Conservation (phyloP, 2,113 vertebrate genomes). For the Aspidoscelis tigris region DNA sequence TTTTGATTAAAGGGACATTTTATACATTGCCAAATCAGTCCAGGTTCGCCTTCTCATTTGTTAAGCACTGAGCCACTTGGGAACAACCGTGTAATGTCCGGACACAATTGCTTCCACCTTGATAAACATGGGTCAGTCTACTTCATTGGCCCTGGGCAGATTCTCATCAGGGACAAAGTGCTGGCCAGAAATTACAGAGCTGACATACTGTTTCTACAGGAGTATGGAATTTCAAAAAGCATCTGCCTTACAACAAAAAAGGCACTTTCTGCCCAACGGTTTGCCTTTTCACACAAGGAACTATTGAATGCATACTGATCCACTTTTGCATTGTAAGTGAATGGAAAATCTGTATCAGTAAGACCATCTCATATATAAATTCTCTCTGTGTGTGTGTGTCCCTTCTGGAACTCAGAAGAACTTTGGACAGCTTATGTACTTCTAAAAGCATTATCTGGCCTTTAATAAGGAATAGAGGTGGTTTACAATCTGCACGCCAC, state of each 20-base stretch:
- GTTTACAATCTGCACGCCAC: no score
- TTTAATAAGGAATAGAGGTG: no score
- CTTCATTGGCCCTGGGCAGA: neutral
- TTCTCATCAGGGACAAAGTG: neutral
- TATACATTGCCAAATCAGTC: neutral
- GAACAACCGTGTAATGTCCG: conserved; percentile 7
- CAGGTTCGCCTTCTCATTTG: neutral
- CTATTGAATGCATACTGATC: no score
- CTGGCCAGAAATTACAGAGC: conserved; percentile 6
- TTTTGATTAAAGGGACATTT: conserved; percentile 10
- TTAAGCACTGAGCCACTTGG: neutral
- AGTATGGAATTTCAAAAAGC: neutral
- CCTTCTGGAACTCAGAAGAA: no score
- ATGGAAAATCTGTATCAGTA: no score
- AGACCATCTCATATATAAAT: no score
- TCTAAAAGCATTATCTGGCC: no score
- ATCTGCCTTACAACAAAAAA: neutral
- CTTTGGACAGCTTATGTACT: no score
- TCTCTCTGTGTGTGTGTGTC: no score
- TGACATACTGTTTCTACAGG: neutral
- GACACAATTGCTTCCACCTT: conserved; percentile 7
- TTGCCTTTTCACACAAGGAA: neutral
- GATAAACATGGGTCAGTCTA: neutral
- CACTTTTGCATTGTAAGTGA: no score
- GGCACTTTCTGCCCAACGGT: no score